These are phyloP conservation scores for Chiloscyllium plagiosum DNA, from an alignment of 2,113 vertebrate genomes.

Conservation along the genomic window DNA sequence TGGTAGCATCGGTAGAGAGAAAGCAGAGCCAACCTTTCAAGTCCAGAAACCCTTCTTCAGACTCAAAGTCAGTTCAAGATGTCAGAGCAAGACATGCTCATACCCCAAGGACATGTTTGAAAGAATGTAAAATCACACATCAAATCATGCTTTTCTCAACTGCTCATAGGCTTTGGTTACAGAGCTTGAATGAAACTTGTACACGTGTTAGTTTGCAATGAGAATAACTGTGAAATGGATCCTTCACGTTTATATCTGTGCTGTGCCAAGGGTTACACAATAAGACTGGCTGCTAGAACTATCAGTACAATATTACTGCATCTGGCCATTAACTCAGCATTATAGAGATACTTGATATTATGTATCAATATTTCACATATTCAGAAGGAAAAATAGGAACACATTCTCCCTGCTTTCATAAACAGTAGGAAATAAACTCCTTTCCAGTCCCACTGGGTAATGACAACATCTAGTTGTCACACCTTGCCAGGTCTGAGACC, in stretches of 20 bases:
- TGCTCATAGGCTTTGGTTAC: not conserved
- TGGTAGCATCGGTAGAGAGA: too few species aligned
- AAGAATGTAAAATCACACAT: not conserved
- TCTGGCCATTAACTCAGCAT: slow-evolving; percentile 8
- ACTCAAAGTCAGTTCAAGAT: not conserved
- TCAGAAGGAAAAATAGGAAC: not conserved
- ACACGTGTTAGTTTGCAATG: slow-evolving; percentile 14
- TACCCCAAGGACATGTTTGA: too few species aligned
- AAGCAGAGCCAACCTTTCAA: too few species aligned
- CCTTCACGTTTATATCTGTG: not conserved
- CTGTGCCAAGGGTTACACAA: slow-evolving; percentile 13
- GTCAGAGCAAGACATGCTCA: not conserved
- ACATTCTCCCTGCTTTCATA: not conserved
- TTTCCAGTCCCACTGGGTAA: not conserved
- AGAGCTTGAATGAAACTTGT: not conserved
- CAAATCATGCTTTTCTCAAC: not conserved
- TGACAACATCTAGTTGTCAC: not conserved
- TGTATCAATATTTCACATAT: slow-evolving; percentile 27
- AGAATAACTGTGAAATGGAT: slow-evolving; percentile 23
- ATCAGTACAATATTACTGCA: slow-evolving; percentile 33
- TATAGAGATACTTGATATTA: slow-evolving; percentile 12
- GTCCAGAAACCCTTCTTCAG: too few species aligned
- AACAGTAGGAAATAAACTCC: not conserved
- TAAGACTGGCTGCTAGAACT: slow-evolving; percentile 28
- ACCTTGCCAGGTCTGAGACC: not conserved